Evolutionary conservation across 2,888 invertebrate species (phyloP).

Genomic region (Leucophora obtusa): DNA sequence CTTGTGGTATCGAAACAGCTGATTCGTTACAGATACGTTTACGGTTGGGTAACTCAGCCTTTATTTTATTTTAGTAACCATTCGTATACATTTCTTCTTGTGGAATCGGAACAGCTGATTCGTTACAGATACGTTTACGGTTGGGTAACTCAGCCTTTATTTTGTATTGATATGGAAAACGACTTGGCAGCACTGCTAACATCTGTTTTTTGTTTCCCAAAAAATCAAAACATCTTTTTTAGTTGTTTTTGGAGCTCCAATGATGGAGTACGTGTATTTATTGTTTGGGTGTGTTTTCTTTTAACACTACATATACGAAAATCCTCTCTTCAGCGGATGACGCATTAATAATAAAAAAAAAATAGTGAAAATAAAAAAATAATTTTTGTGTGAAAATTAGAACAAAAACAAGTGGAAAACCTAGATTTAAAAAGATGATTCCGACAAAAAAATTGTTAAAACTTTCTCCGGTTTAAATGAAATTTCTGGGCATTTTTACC

Average conservation of each 20-base stretch:
- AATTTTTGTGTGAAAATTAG: slow-evolving; percentile 53
- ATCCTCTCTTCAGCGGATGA: slow-evolving; percentile 39
- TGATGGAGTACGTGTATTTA: slow-evolving; percentile 7
- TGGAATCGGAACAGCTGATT: too few species aligned
- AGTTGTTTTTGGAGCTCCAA: slow-evolving; percentile 32
- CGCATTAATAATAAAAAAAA: slow-evolving; percentile 47
- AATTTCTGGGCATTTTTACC: slow-evolving; percentile 11
- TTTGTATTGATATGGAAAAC: too few species aligned
- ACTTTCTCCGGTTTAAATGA: slow-evolving; percentile 50
- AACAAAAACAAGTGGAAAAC: slow-evolving; percentile 40
- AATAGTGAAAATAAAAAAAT: slow-evolving; percentile 27
- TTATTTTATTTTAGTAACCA: too few species aligned
- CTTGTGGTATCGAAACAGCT: too few species aligned
- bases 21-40: too few species aligned
- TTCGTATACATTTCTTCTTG: too few species aligned
- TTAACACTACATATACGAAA: neutral
- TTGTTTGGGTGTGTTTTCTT: neutral
- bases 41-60: too few species aligned
- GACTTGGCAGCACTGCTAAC: too few species aligned
- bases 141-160: too few species aligned
- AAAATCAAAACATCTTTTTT: slow-evolving; percentile 10
- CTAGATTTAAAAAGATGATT: slow-evolving; percentile 21
- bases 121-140: too few species aligned
- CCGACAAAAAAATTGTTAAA: slow-evolving; percentile 42
- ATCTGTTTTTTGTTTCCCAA: neutral